Conservation (phyloP, 2,113 vertebrate genomes). For the Malaclemys terrapin region DNA sequence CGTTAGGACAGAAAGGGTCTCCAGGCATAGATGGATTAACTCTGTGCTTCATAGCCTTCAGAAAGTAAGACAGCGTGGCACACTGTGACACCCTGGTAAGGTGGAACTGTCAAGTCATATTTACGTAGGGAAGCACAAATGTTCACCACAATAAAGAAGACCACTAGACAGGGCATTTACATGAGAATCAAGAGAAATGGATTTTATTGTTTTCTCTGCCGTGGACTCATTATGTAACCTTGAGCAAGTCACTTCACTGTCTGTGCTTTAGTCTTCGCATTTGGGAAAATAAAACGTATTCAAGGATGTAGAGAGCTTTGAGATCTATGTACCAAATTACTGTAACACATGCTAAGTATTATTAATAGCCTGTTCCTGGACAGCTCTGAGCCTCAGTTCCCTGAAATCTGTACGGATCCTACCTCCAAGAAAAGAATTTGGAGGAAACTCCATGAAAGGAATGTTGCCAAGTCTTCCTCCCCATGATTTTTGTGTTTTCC, state of each 20-base stretch:
- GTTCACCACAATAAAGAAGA: neutral
- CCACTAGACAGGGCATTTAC: neutral
- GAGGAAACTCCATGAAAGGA: no score
- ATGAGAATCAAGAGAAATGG: fast-evolving
- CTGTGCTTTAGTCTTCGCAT: neutral
- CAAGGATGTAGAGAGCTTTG: neutral
- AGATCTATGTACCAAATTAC: neutral
- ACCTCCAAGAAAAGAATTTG: neutral
- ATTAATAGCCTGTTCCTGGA: neutral
- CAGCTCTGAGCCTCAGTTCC: fast-evolving
- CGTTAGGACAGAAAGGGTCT: neutral
- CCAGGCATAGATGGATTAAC: neutral
- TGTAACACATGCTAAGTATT: neutral
- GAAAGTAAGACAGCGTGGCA: neutral
- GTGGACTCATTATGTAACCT: neutral
- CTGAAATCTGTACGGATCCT: fast-evolving
- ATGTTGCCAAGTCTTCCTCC: no score
- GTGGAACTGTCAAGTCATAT: neutral
- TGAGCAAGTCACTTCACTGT: neutral
- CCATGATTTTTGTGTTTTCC: no score
- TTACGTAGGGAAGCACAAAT: neutral
- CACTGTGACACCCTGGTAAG: neutral
- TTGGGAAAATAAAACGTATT: neutral
- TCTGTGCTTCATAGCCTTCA: neutral
- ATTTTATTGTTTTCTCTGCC: neutral